phyloP scores from a whole-genome alignment of 1,140 invertebrate species.

The Pteromalus puparum region DNA sequence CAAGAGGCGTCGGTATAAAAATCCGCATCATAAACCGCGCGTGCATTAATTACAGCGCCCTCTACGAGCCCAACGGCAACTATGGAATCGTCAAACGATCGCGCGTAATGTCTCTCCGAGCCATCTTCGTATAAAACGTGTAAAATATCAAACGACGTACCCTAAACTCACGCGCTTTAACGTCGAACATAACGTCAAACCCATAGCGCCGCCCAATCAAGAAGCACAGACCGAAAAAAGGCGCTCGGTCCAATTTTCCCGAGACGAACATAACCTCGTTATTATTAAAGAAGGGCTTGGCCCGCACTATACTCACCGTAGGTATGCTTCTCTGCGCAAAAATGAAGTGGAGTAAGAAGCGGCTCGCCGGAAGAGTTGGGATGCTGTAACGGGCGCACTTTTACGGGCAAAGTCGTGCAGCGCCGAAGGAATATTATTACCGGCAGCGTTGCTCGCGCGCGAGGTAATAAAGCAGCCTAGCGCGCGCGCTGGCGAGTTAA shows the following conservation, averaged over 20 bases:
- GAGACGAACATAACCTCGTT: not conserved
- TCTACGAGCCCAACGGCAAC: not conserved
- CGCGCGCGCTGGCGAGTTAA: not conserved
- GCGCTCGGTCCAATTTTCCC: not conserved
- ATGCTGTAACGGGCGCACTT: not conserved
- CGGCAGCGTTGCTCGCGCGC: not conserved
- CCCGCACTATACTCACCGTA: not conserved
- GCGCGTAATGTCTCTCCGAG: not conserved
- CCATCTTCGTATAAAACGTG: not conserved
- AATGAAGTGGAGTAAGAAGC: not conserved
- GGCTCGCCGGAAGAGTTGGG: not conserved
- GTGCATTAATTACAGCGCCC: not conserved
- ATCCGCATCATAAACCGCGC: not conserved
- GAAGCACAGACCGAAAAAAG: too few relatives aligned
- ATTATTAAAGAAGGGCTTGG: not conserved
- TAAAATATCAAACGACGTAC: not conserved
- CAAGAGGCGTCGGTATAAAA: not conserved
- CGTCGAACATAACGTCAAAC: not conserved
- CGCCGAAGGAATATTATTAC: conserved; percentile 1
- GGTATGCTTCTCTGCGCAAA: not conserved
- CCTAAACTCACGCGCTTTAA: not conserved
- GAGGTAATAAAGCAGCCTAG: not conserved
- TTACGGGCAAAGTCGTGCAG: conserved; percentile 11
- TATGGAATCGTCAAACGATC: not conserved
- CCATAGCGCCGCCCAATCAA: not conserved